Percentiles rank a stretch among this genome's conserved stretches.
These are phyloP conservation scores for Hyppa rectilinea DNA, from an alignment of 2,888 invertebrate genomes.

Conservation along the genomic window DNA sequence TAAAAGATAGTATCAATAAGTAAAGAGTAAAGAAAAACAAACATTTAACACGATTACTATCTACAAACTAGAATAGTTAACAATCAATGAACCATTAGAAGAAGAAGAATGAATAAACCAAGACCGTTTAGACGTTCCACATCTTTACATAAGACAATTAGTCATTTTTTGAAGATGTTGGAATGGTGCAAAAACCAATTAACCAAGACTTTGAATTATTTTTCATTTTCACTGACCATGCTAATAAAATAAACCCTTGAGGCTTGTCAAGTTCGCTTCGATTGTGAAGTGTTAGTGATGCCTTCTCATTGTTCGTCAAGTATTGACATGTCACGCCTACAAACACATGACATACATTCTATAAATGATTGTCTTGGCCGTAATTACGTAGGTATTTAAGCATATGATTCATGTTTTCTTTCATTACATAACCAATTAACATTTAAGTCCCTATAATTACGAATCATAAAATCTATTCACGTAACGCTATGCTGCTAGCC, in stretches of 20 bases:
- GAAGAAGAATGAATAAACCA: background rate
- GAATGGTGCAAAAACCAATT: background rate
- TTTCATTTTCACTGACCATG: slow-evolving; percentile 24
- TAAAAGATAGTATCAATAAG: background rate
- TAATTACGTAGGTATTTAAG: slow-evolving; percentile 21
- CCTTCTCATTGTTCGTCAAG: slow-evolving; percentile 5
- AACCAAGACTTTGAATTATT: slow-evolving; percentile 13
- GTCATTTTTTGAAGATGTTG: background rate
- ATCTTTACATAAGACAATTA: background rate
- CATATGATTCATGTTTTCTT: slow-evolving; percentile 24
- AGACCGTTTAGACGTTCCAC: background rate
- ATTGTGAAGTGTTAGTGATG: background rate
- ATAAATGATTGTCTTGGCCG: background rate
- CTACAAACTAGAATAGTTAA: no score
- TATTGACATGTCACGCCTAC: slow-evolving; percentile 22
- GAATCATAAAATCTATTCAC: slow-evolving; percentile 33
- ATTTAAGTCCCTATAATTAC: slow-evolving; percentile 27
- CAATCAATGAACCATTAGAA: no score
- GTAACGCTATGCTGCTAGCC: slow-evolving; percentile 21
- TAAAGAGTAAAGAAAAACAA: background rate
- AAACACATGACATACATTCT: slow-evolving; percentile 1
- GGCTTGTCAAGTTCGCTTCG: slow-evolving; percentile 26
- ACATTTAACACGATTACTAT: no score
- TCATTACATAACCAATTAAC: slow-evolving; percentile 36
- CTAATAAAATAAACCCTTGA: slow-evolving; percentile 22